Evolutionary conservation across 1,140 invertebrate genomes (phyloP).

Genomic region (Pseudomyrmex cubaensis): DNA sequence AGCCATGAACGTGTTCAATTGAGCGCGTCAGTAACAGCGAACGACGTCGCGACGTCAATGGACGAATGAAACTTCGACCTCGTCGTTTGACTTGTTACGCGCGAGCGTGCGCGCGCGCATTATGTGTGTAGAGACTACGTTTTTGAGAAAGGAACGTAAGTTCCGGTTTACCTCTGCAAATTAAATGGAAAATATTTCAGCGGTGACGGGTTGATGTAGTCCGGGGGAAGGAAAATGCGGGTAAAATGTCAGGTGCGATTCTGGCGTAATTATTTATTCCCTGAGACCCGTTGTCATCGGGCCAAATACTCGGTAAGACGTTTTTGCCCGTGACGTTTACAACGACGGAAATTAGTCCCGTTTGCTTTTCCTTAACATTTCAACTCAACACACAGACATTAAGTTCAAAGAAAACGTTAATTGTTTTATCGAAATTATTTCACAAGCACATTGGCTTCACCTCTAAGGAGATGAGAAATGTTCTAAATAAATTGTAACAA

Average conservation of each 20-base stretch:
- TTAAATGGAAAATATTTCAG: constrained; percentile 19
- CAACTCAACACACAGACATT: constrained; percentile 10
- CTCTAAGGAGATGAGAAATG: background rate
- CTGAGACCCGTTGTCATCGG: constrained; percentile 21
- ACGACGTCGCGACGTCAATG: background rate
- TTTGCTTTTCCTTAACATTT: constrained; percentile 21
- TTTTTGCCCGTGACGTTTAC: constrained; percentile 17
- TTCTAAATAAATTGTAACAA: background rate
- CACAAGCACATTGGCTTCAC: background rate
- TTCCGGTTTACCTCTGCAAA: background rate
- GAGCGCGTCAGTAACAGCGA: constrained; percentile 25
- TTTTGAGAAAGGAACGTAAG: background rate
- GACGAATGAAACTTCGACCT: constrained; percentile 37
- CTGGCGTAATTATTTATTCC: constrained; percentile 18
- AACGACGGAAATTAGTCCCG: constrained; percentile 12
- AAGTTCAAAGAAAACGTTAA: background rate
- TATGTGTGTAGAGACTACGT: background rate
- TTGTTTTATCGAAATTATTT: background rate
- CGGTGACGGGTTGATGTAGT: background rate
- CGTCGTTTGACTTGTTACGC: constrained; percentile 22
- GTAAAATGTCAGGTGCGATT: constrained; percentile 32
- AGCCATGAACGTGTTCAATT: constrained; percentile 49
- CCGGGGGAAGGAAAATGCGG: background rate
- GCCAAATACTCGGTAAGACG: constrained; percentile 24
- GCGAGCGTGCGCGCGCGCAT: no score